Base-by-base conservation (phyloP, 2,797 vertebrate species). In the Tenualosa thibaudeaui region DNA sequence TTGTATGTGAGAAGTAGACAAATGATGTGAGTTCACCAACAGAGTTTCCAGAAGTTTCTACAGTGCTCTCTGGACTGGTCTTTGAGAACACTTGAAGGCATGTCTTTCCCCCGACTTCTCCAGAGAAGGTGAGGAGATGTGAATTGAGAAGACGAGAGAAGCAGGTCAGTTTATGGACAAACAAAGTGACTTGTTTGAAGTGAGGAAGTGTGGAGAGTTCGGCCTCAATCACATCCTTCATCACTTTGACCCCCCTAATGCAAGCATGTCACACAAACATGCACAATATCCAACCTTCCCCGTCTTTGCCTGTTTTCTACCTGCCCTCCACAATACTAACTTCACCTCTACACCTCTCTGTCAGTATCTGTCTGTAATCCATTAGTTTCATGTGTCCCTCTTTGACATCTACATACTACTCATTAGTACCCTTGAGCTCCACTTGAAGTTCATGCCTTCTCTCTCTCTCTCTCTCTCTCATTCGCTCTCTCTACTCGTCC, bases 111-210 rank as follows among this genome's bases (percentile, higher is more conserved):
- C n/a, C 12, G 1, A 62, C 60, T 17, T 71, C 12, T 71, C 37
- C 10, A 15, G 10, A 71, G 65, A 71, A 37, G 65, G 26, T 31
- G 68, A 54, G 75, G 40, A 68, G 43, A 46, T 68, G 84, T 53
- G 65, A 84, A 43, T n/a, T 19, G 81, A 51, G 65, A 40, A 17
- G 84, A 40, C 82, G 84, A 81, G n/a, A 84, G 71, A 58, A 78
- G 58, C 75, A 3, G 81, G 83, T 81, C 56, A 56, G 75, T 40
- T 37, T 50, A 81, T 71, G 81, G 82, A 86, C 40, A 37, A 82
- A 82, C 78, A 12, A 56, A 51, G 49, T 40, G 1, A 8, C 60
- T n/a, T 85, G 49, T 83, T 53, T 51, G 50, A 50, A 43, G 81
- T 83, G 50, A 60, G 46, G 50, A 65, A 62, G 12, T 53, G 46